These are phyloP conservation scores for Heliornis fulica DNA, from an alignment of 2,113 vertebrate genomes.

Conservation along the genomic window DNA sequence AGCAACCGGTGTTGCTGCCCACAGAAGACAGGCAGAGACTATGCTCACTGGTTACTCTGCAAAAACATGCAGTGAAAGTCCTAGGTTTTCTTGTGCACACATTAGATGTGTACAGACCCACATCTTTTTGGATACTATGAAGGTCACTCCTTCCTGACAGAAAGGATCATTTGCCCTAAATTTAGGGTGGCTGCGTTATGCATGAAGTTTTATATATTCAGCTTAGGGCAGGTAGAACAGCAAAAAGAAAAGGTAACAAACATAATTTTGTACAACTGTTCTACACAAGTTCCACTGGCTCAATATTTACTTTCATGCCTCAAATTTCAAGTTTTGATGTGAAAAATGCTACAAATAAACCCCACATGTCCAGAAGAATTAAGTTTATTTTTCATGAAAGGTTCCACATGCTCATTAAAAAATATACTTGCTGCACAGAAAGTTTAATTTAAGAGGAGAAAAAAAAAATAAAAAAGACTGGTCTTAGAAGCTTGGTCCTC, in stretches of 20 bases:
- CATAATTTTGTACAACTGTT: not conserved
- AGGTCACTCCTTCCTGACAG: not conserved
- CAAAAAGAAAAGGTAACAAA: not conserved
- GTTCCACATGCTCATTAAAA: slow-evolving; percentile 16
- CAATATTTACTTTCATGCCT: not conserved
- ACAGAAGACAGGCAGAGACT: not conserved
- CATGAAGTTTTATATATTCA: not conserved
- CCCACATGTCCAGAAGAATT: not conserved
- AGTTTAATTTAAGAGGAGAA: not conserved
- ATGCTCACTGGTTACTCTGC: not conserved
- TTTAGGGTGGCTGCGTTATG: not conserved
- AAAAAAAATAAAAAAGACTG: not conserved
- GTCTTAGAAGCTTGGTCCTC: slow-evolving; percentile 36
- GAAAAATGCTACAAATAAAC: slow-evolving; percentile 9
- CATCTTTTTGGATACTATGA: not conserved
- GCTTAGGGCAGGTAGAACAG: not conserved
- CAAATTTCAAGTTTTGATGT: not conserved
- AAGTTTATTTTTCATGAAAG: slow-evolving; percentile 34
- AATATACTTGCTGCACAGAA: not conserved
- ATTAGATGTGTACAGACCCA: not conserved
- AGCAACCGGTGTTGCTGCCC: not conserved
- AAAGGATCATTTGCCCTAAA: not conserved
- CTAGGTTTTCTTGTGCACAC: not conserved
- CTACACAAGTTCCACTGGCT: not conserved
- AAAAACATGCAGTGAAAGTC: not conserved